Conservation (phyloP, 2,797 vertebrate species). For the Microctenopoma stevenorrisi region DNA sequence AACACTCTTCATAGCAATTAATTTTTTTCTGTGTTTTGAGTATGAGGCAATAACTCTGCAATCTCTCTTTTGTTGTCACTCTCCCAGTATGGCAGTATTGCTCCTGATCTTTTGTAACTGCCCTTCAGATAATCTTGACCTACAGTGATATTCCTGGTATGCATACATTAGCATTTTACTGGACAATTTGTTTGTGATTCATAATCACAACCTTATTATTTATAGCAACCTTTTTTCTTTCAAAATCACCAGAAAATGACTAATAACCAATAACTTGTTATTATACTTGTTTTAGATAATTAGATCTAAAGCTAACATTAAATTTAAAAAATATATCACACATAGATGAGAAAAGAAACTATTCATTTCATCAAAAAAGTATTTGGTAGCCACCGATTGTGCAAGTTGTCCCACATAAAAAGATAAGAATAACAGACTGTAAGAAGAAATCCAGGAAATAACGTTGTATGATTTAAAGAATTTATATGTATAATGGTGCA, state of each 20-base stretch:
- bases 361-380: neutral
- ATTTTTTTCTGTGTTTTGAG: conserved; percentile 45
- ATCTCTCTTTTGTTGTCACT: conserved; percentile 34
- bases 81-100: conserved; percentile 4
- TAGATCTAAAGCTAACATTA: neutral
- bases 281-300: neutral
- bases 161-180: neutral
- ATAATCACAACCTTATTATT: neutral
- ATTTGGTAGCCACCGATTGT: no score
- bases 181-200: neutral
- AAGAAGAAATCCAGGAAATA: no score
- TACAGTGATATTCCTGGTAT: conserved; percentile 1
- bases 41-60: conserved; percentile 62
- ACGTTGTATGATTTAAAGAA: no score
- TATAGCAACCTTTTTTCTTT: no score
- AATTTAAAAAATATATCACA: neutral
- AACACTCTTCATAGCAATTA: conserved; percentile 49
- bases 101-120: conserved; percentile 21
- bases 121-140: conserved; percentile 19
- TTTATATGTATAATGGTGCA: no score
- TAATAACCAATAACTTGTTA: neutral
- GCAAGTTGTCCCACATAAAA: no score
- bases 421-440: no score
- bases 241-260: neutral
- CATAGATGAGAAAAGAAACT: neutral